Evolutionary conservation across 2,888 invertebrate genomes (phyloP).

Genomic region (Keiferia lycopersicella): DNA sequence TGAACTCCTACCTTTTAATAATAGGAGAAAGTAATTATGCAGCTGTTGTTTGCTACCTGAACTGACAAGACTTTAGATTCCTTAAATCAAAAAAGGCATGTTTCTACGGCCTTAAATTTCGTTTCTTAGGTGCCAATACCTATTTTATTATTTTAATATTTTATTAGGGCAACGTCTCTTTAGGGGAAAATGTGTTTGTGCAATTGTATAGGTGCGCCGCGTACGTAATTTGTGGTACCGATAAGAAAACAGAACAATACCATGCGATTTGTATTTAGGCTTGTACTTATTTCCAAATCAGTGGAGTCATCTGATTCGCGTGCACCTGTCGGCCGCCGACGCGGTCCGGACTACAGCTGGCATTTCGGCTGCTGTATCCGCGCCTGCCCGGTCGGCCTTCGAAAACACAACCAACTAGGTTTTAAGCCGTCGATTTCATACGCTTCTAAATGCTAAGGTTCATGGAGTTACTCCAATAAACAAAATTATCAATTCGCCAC

Average conservation of each 20-base stretch:
- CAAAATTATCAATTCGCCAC: conserved; percentile 9
- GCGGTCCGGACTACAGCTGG: conserved; percentile 33
- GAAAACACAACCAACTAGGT: conserved; percentile 33
- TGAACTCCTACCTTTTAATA: too few species aligned
- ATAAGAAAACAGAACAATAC: conserved; percentile 8
- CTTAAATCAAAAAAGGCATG: too few species aligned
- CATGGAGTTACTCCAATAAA: conserved; percentile 33
- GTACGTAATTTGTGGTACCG: background rate
- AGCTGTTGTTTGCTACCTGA: too few species aligned
- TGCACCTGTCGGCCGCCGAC: conserved; percentile 39
- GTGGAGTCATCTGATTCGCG: conserved; percentile 41
- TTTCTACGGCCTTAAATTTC: too few species aligned
- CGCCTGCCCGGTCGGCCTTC: conserved; percentile 42
- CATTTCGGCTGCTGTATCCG: conserved; percentile 36
- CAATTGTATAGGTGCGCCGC: too few species aligned
- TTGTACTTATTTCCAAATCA: conserved; percentile 24
- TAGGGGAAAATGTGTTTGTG: too few species aligned
- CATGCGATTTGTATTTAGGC: background rate
- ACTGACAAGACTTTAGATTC: too few species aligned
- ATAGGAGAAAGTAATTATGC: too few species aligned
- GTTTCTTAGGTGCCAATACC: too few species aligned
- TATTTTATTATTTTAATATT: too few species aligned
- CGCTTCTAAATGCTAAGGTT: conserved; percentile 42
- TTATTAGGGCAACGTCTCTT: too few species aligned
- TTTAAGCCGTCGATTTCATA: conserved; percentile 32